Conservation (phyloP, 2,888 invertebrate genomes). For the Zele albiditarsus region DNA sequence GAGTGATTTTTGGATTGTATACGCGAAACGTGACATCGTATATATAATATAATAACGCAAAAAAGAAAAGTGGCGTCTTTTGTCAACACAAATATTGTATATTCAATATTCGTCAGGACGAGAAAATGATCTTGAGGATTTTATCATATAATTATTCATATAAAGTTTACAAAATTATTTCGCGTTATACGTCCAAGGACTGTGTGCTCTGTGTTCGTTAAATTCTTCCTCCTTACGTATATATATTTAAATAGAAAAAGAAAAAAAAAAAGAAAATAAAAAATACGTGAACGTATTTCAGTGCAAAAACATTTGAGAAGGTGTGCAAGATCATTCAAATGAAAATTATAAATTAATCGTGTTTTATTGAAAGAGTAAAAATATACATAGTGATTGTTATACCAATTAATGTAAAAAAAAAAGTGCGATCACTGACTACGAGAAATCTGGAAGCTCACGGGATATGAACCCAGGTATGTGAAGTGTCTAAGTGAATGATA, state of each 20-base stretch:
- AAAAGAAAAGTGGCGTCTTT: not conserved
- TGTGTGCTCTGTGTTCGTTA: conserved; percentile 37
- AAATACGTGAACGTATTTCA: conserved; percentile 21
- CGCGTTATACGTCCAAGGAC: conserved; percentile 21
- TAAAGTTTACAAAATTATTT: not conserved
- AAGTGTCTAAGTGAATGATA: conserved; percentile 35
- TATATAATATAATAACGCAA: too few relatives aligned
- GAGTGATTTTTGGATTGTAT: conserved; percentile 25
- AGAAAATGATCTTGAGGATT: conserved; percentile 22
- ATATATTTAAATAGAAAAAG: not conserved
- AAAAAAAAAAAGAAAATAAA: conserved; percentile 1
- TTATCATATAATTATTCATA: conserved; percentile 8
- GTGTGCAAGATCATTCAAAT: not conserved
- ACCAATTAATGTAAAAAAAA: conserved; percentile 35
- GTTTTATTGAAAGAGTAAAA: conserved; percentile 7
- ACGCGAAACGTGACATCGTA: conserved; percentile 13
- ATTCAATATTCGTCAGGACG: not conserved
- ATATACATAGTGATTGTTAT: conserved; percentile 40
- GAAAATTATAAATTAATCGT: not conserved
- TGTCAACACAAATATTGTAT: not conserved
- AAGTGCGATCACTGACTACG: conserved; percentile 48
- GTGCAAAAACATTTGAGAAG: conserved; percentile 15
- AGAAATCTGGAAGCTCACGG: conserved; percentile 65
- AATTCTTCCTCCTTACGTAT: conserved; percentile 6
- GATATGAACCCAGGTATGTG: conserved; percentile 72